These are phyloP conservation scores for Phymorhynchus buccinoides DNA, from an alignment of 1,140 invertebrate species.

Conservation along the genomic window DNA sequence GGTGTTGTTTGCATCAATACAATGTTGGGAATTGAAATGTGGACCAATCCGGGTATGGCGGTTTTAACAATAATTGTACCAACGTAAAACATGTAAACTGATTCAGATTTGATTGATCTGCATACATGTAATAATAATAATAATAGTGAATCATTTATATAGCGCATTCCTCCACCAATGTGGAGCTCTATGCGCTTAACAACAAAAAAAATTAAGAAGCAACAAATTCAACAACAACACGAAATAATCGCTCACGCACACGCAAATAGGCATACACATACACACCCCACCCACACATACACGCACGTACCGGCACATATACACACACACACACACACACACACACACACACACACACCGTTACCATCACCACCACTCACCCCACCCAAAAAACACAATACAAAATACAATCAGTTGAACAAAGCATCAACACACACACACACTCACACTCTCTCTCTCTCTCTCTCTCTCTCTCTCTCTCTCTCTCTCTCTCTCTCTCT, in stretches of 20 bases:
- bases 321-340: constrained; percentile 7
- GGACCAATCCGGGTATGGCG: no score
- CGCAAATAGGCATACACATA: background rate
- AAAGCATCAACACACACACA: background rate
- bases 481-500: background rate
- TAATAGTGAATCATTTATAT: no score
- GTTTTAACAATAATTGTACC: no score
- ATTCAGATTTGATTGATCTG: no score
- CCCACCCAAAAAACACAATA: no score
- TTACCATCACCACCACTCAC: background rate
- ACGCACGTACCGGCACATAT: background rate
- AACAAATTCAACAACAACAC: background rate
- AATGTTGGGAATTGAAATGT: no score
- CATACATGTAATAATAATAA: no score
- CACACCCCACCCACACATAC: background rate
- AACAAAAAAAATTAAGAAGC: background rate
- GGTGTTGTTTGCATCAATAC: no score
- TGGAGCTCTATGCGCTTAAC: background rate
- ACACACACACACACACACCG: constrained; percentile 1
- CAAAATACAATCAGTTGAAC: no score
- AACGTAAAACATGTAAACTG: no score
- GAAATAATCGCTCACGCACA: background rate
- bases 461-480: background rate
- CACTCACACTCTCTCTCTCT: background rate
- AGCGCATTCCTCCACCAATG: no score